Percentiles rank a stretch among this genome's conserved stretches.
Evolutionary conservation across 2,888 invertebrate genomes (phyloP).

Genomic region (Andrena bicolor): DNA sequence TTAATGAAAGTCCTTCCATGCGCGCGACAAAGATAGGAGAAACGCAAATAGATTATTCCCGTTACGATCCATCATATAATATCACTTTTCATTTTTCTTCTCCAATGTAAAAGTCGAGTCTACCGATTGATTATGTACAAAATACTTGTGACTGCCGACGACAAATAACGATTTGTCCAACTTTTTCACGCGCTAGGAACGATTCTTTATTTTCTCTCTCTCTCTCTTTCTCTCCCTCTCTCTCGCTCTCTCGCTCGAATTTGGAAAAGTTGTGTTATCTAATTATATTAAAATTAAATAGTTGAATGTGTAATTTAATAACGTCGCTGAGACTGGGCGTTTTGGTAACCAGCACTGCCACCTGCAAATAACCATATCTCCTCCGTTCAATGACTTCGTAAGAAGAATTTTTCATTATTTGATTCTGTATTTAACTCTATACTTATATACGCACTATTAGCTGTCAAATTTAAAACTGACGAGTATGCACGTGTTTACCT

Average conservation of each 20-base stretch:
- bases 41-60: slow-evolving; percentile 20
- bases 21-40: slow-evolving; percentile 63
- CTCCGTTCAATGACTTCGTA: slow-evolving; percentile 77
- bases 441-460: slow-evolving; percentile 33
- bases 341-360: slow-evolving; percentile 83
- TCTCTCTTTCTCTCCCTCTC: too few relatives aligned
- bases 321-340: slow-evolving; percentile 80
- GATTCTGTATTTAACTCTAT: slow-evolving; percentile 51
- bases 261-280: slow-evolving; percentile 57
- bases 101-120: slow-evolving; percentile 13
- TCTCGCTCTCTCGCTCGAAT: slow-evolving; percentile 10
- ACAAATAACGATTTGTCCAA: slow-evolving; percentile 49
- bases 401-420: slow-evolving; percentile 54
- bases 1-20: slow-evolving; percentile 34
- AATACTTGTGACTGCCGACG: slow-evolving; percentile 21
- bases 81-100: slow-evolving; percentile 4
- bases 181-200: slow-evolving; percentile 67
- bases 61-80: neutral
- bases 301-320: slow-evolving; percentile 75
- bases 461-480: slow-evolving; percentile 15
- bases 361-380: slow-evolving; percentile 82
- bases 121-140: slow-evolving; percentile 1
- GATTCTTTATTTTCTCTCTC: slow-evolving; percentile 6
- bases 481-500: slow-evolving; percentile 9
- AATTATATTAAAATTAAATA: slow-evolving; percentile 72